Evolutionary conservation across 2,888 invertebrate genomes (phyloP), one percentile per base, ranked within the genome.

Genomic region (Pandemis heparana): DNA sequence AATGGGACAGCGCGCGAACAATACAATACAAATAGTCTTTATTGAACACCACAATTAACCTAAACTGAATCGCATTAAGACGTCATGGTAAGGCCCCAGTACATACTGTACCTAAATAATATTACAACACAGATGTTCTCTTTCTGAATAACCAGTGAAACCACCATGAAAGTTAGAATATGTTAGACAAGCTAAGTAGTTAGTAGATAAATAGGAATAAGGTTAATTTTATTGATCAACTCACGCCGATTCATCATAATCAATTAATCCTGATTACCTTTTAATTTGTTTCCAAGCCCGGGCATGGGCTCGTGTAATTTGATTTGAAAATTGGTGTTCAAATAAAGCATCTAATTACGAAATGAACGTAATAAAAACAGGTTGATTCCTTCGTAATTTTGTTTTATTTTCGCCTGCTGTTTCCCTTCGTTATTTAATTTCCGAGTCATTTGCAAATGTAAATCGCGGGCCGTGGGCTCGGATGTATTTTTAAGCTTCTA

Each of bases 301-400:
- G n/a, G 46, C 65, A 53, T 23, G 56, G 56, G 56, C 56, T 9
- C 61, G 43, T 16, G 9, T 63, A 63, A 70, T 62, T 70, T 12
- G 53, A 63, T 43, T 41, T 32, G 16, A 41, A 53, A 70, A 56
- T 56, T 56, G 56, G 16, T 63, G 62, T 53, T 12, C 43, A 70
- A 70, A 53, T 18, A 39, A 66, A 51, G 12, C 43, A 56, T 70
- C 38, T 46, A 63, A 61, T 71, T 71, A 51, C 51, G 61, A 69
- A 38, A 66, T 41, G 53, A 53, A 18, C 16, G 39, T 18, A 71
- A 71, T 61, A 66, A 71, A 51, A 71, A 61, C 59, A 48, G 2
- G 61, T 67, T 71, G 71, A 61, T 62, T 61, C 60, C 39, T 51
- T 60, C 23, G n/a, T 23, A n/a, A 65, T 71, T 62, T 62, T 62